A percentile compares a stretch with the other conserved stretches of the same genome.
phyloP scores from a whole-genome alignment of 2,888 invertebrate species.

The Dasysyrphus tricinctus region DNA sequence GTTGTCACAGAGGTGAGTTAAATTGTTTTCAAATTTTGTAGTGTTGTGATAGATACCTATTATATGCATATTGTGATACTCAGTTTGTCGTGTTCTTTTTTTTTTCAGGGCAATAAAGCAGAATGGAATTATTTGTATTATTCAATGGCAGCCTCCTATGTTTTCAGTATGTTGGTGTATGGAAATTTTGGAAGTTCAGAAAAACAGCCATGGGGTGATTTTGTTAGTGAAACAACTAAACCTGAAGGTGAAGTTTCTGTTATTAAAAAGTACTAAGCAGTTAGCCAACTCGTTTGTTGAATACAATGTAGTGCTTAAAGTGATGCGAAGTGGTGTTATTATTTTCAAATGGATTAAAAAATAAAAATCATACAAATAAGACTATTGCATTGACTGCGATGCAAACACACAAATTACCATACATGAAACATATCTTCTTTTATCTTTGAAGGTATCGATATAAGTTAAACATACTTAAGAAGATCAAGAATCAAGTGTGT shows the following conservation, averaged over 20 bases:
- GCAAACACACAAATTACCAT: too few species aligned
- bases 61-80: neutral
- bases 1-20: conserved; percentile 81
- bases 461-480: too few species aligned
- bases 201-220: conserved; percentile 82
- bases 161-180: conserved; percentile 81
- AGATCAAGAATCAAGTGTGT: too few species aligned
- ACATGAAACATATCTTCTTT: too few species aligned
- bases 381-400: too few species aligned
- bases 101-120: conserved; percentile 80
- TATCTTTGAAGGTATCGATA: too few species aligned
- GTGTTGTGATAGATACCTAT: neutral
- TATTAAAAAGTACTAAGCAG: neutral
- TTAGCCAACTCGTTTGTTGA: neutral
- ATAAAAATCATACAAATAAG: neutral
- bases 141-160: conserved; percentile 80
- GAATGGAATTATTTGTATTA: conserved; percentile 83
- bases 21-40: neutral
- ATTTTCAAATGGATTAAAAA: neutral
- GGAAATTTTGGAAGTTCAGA: conserved; percentile 82
- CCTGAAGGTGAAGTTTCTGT: neutral
- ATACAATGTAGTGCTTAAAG: neutral
- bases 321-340: neutral
- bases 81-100: neutral
- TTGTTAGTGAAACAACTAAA: conserved; percentile 25